phyloP scores from a whole-genome alignment of 1,140 invertebrate genomes.

The Heliconius melpomene region DNA sequence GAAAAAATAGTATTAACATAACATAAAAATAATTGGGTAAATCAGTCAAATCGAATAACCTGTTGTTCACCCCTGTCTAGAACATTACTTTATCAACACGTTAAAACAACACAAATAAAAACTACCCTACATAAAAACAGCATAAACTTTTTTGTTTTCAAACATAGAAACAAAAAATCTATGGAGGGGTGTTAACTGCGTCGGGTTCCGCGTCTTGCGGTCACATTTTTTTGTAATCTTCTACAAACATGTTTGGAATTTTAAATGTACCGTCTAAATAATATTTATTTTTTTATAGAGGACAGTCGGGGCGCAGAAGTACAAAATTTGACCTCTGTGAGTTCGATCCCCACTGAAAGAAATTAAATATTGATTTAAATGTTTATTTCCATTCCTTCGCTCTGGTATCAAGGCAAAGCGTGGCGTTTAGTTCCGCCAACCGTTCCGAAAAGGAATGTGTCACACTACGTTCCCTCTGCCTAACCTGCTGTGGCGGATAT shows the following conservation, averaged over 20 bases:
- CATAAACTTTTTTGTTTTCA: conserved; percentile 60
- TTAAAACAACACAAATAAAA: conserved; percentile 73
- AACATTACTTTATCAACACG: conserved; percentile 56
- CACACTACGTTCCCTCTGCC: no score
- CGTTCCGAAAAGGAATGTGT: no score
- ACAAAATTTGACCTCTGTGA: no score
- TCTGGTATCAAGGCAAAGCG: no score
- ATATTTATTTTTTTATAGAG: not conserved
- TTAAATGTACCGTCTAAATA: conserved; percentile 17
- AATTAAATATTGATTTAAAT: no score
- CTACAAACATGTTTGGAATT: conserved; percentile 24
- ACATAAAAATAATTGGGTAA: not conserved
- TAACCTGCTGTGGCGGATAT: no score
- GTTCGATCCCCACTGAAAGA: no score
- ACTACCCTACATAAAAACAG: conserved; percentile 63
- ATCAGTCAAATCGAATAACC: not conserved
- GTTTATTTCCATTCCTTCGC: no score
- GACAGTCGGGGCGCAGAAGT: no score
- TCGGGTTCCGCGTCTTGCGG: conserved; percentile 47
- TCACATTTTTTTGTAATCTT: conserved; percentile 40
- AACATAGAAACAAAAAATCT: conserved; percentile 55
- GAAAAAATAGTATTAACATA: not conserved
- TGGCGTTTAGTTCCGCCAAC: no score
- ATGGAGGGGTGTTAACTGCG: conserved; percentile 59
- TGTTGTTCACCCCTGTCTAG: conserved; percentile 33